Base-by-base conservation (phyloP, 1,140 invertebrate species). In the Apis dorsata region DNA sequence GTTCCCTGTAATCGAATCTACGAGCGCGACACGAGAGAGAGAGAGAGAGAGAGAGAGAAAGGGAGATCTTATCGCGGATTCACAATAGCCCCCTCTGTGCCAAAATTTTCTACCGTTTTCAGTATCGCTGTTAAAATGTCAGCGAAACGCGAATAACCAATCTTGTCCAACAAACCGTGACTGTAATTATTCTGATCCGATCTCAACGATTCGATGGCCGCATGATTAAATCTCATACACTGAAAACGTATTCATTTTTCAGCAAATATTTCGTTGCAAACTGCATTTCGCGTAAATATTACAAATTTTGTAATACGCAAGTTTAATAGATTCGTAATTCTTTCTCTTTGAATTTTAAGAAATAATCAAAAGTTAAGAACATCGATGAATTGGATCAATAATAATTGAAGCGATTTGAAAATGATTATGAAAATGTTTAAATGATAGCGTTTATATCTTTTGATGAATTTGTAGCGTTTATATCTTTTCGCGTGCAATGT, bases 1-100 rank as follows among this genome's bases (percentile, higher is more conserved):
- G 68, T 84, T 84, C 69, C 55, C 70, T 21, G 74, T 83, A 78
- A 83, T 83, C 75, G 65, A 71, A 83, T 78, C 44, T 72, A 66
- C 62, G 57, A 72, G 44, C 63, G 34, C 44, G 17, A n/a, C 15
- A 13, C n/a, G 34, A 2, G 19, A 21, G 12, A 65, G 49, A 34
- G 17, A 21, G 2, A 5, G 10, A 51, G n/a, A 65, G 49, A 34
- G 60, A 53, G n/a, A 62, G 19, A 62, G 49, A 83, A 1, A 57
- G 21, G 49, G 59, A 83, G 76, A 83, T 81, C 72, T 81, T 81
- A 81, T 76, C 79, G 19, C 1, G n/a, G 13, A n/a, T 76, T 81
- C 79, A 55, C 71, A 44, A 49, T 65, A 17, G 55, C 13, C 34
- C 15, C n/a, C 21, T 44, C 49, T 68, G 72, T 59, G 72, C 79